phyloP scores from a whole-genome alignment of 2,888 invertebrate genomes.

The Opisthograptis luteolata region DNA sequence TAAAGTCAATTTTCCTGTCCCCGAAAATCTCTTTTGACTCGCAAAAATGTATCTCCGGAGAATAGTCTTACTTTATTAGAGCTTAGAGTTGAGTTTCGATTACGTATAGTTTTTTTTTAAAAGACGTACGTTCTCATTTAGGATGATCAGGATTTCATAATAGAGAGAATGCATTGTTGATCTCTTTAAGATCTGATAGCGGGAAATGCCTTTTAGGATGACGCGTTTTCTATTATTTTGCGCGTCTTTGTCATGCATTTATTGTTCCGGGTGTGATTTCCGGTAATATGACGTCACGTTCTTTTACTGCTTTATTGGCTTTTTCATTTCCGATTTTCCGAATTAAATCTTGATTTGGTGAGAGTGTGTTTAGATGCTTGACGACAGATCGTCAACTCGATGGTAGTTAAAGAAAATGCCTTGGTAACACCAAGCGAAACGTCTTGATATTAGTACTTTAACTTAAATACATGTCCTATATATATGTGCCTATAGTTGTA shows the following conservation, averaged over 20 bases:
- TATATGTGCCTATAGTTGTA: too few relatives aligned
- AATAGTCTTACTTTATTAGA: not conserved
- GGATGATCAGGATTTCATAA: slow-evolving; percentile 36
- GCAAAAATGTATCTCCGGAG: not conserved
- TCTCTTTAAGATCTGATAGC: slow-evolving; percentile 46
- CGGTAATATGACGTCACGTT: slow-evolving; percentile 20
- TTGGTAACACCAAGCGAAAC: too few relatives aligned
- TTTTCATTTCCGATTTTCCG: slow-evolving; percentile 1
- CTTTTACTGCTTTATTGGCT: slow-evolving; percentile 2
- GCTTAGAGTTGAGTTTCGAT: not conserved
- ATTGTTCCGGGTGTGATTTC: slow-evolving; percentile 23
- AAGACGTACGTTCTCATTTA: slow-evolving; percentile 13
- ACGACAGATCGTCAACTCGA: too few relatives aligned
- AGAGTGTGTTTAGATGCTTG: too few relatives aligned
- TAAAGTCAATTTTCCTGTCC: not conserved
- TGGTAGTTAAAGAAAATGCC: too few relatives aligned
- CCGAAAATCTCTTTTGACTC: not conserved
- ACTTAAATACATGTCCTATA: too few relatives aligned
- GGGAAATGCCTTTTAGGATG: slow-evolving; percentile 67
- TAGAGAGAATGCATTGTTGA: slow-evolving; percentile 39
- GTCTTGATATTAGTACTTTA: too few relatives aligned
- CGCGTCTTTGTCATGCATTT: slow-evolving; percentile 34
- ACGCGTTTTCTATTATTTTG: slow-evolving; percentile 42
- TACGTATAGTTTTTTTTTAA: not conserved
- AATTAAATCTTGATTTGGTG: slow-evolving; percentile 2